Evolutionary conservation across 2,113 vertebrate genomes (phyloP).

Genomic region (Thalassarche chlororhynchos): DNA sequence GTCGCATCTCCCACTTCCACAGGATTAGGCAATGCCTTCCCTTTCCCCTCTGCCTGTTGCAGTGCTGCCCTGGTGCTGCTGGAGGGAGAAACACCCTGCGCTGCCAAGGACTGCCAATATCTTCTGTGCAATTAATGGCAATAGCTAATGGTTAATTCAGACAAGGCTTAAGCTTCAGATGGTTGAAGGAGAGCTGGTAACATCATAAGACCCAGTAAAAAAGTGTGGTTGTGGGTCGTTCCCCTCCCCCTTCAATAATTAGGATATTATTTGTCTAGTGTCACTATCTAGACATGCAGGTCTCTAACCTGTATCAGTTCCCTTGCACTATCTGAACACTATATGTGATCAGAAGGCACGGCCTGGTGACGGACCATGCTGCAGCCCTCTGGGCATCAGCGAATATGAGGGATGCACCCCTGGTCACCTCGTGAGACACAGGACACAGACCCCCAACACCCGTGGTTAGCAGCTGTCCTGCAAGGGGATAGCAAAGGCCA

Average conservation of each 20-base stretch:
- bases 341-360: background rate
- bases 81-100: background rate
- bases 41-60: background rate
- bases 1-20: background rate
- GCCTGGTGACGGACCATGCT: background rate
- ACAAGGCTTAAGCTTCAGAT: background rate
- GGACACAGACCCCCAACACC: background rate
- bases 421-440: fast-evolving
- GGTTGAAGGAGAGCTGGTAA: background rate
- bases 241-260: background rate
- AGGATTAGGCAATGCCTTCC: background rate
- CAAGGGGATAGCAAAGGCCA: no score
- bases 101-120: no score
- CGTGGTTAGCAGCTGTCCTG: fast-evolving
- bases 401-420: fast-evolving
- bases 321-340: background rate
- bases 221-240: fast-evolving
- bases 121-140: background rate
- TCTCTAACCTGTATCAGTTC: background rate
- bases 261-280: background rate
- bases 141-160: background rate
- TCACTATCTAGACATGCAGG: no score
- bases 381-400: background rate
- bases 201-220: background rate
- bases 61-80: background rate